Conservation (phyloP, 2,113 vertebrate genomes). For the Cavia porcellus region DNA sequence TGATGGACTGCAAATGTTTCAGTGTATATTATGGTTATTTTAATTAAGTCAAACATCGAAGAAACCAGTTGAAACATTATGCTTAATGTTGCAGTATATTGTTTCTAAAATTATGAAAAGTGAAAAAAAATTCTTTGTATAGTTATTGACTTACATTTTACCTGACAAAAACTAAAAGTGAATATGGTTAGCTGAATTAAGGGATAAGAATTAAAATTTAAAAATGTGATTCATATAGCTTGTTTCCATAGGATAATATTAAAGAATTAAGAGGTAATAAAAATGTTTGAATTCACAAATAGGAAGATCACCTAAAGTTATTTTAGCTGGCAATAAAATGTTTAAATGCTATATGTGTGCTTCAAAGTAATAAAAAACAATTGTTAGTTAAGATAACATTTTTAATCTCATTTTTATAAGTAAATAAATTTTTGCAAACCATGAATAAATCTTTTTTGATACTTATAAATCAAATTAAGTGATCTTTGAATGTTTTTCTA, state of each 20-base stretch:
- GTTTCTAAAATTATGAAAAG: constrained; percentile 31
- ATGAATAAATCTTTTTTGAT: background rate
- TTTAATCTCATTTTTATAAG: background rate
- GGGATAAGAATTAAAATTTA: constrained; percentile 5
- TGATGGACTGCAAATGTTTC: background rate
- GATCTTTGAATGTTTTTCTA: background rate
- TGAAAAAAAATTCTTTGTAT: background rate
- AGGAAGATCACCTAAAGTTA: constrained; percentile 10
- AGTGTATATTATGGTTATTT: background rate
- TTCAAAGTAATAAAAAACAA: background rate
- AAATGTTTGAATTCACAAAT: constrained; percentile 19
- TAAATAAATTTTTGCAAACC: background rate
- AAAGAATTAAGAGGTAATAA: background rate
- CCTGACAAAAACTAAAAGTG: background rate
- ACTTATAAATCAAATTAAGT: background rate
- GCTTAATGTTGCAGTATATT: background rate
- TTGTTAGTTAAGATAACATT: background rate
- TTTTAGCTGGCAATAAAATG: constrained; percentile 70
- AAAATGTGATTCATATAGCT: background rate
- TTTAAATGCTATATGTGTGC: background rate
- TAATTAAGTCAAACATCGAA: background rate
- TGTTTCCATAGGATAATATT: background rate
- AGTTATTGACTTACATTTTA: background rate
- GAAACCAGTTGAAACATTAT: background rate
- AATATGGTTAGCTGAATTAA: background rate